Percentiles rank a stretch among this genome's conserved stretches.
Conservation (phyloP, 1,140 invertebrate species). For the Drosophila ananassae region DNA sequence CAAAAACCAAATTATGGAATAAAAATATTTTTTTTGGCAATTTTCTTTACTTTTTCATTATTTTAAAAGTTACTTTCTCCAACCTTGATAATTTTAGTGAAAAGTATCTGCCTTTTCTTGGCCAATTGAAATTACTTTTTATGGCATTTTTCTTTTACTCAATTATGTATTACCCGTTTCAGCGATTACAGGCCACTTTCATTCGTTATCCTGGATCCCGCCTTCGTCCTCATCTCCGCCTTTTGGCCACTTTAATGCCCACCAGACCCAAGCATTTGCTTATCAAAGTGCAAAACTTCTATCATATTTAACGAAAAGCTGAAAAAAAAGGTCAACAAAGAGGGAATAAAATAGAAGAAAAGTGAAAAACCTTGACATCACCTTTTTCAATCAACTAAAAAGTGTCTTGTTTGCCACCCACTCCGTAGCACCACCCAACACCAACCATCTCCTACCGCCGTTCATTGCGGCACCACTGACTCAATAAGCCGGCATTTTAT, state of each 20-base stretch:
- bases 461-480: conserved; percentile 37
- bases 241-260: conserved; percentile 8
- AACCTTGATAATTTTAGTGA: not conserved
- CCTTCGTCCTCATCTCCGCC: not conserved
- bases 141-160: not conserved
- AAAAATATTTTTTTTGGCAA: too few relatives aligned
- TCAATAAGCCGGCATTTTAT: conserved; percentile 81
- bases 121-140: not conserved
- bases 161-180: conserved; percentile 29
- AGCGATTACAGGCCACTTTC: conserved; percentile 28
- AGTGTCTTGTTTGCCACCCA: conserved; percentile 43
- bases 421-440: conserved; percentile 1
- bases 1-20: too few relatives aligned
- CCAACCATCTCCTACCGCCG: not conserved
- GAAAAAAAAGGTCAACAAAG: conserved; percentile 42
- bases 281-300: conserved; percentile 46
- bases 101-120: conserved; percentile 1
- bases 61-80: too few relatives aligned
- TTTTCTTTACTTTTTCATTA: too few relatives aligned
- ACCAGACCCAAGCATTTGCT: conserved; percentile 35
- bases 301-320: conserved; percentile 39
- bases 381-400: conserved; percentile 80
- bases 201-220: not conserved
- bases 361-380: conserved; percentile 55
- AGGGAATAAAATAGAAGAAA: conserved; percentile 15